Conservation (phyloP, 2,113 vertebrate species). For the Pundamilia nyererei region DNA sequence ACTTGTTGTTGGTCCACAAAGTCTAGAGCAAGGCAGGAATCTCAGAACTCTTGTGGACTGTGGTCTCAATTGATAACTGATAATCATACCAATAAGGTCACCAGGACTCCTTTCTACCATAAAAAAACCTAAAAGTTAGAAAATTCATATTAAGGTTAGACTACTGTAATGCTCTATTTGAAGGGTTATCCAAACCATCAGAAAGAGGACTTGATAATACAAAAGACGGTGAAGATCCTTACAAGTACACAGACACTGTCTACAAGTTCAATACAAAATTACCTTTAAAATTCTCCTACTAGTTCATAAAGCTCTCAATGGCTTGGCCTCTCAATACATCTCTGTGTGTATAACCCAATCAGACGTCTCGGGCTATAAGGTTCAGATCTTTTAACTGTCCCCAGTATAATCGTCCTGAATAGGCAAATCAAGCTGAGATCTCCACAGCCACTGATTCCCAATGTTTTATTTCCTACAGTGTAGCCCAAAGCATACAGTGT, state of each 20-base stretch:
- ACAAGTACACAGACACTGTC: neutral
- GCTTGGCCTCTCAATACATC: neutral
- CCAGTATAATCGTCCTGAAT: neutral
- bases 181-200: neutral
- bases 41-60: neutral
- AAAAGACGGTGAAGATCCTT: neutral
- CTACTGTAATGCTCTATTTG: neutral
- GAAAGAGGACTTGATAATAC: neutral
- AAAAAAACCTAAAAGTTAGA: neutral
- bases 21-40: neutral
- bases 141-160: neutral
- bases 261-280: neutral
- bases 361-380: neutral
- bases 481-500: neutral
- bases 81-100: neutral
- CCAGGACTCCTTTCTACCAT: neutral
- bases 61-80: neutral
- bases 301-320: neutral
- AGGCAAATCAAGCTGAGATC: neutral
- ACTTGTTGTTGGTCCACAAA: neutral
- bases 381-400: neutral
- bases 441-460: neutral
- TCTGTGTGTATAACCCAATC: neutral
- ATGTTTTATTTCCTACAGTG: neutral
- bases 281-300: neutral